These are phyloP conservation scores for Apis dorsata DNA, from an alignment of 1,140 invertebrate genomes.

Conservation along the genomic window DNA sequence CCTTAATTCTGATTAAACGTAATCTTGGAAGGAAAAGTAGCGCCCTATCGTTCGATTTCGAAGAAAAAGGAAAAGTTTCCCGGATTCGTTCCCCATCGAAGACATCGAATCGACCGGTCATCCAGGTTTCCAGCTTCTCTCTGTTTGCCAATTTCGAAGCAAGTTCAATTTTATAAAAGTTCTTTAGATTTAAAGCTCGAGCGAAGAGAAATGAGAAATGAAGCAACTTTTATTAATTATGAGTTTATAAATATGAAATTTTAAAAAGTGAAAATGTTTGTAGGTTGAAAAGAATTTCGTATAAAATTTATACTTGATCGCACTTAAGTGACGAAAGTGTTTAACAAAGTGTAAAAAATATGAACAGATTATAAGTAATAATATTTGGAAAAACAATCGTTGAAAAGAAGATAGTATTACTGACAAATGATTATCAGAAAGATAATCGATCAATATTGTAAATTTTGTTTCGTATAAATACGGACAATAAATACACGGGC, in stretches of 20 bases:
- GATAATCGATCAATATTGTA: neutral
- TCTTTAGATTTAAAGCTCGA: neutral
- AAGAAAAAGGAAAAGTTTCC: conserved; percentile 36
- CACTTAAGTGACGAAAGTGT: neutral
- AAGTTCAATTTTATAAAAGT: neutral
- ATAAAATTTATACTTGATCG: neutral
- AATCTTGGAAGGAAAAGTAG: conserved; percentile 41
- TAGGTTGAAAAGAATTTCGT: neutral
- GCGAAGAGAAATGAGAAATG: too few relatives aligned
- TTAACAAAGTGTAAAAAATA: neutral
- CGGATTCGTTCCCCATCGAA: neutral
- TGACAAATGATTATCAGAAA: neutral
- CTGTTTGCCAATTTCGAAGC: conserved; percentile 20
- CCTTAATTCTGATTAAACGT: conserved; percentile 64
- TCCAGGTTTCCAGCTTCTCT: conserved; percentile 1
- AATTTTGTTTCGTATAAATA: neutral
- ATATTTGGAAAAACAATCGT: neutral
- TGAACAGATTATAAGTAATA: neutral
- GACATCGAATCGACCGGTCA: conserved; percentile 35
- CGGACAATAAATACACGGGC: neutral
- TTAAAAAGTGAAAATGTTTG: too few relatives aligned
- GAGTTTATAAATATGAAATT: too few relatives aligned
- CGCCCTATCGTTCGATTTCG: neutral
- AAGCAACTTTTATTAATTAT: neutral
- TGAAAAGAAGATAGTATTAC: neutral